Evolutionary conservation across 2,113 vertebrate genomes (phyloP).

Genomic region (Phoenicopterus ruber): DNA sequence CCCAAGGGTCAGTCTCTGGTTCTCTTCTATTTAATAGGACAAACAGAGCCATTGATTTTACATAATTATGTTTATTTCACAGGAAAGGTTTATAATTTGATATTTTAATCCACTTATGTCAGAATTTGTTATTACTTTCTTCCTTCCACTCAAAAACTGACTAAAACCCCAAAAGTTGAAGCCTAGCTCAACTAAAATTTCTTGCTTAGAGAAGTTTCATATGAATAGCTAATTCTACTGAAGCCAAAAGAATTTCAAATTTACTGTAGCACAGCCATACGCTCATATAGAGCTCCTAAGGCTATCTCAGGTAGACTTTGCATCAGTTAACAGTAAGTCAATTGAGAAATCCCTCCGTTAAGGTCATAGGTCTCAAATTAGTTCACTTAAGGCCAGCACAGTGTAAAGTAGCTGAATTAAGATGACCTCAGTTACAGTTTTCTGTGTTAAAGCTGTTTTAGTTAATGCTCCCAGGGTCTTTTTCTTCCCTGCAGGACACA

Average conservation of each 20-base stretch:
- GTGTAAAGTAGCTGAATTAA: conserved; percentile 38
- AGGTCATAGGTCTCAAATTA: conserved; percentile 43
- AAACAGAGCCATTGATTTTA: not conserved
- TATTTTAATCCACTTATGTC: not conserved
- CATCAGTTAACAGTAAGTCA: not conserved
- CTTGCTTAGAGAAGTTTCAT: not conserved
- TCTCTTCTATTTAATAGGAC: not conserved
- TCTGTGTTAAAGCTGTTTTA: conserved; percentile 28
- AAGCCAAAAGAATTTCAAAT: not conserved
- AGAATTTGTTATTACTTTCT: not conserved
- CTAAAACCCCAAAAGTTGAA: not conserved
- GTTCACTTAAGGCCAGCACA: conserved; percentile 26
- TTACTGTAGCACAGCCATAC: not conserved
- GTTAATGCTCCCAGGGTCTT: not conserved
- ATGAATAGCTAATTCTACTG: not conserved
- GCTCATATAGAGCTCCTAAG: not conserved
- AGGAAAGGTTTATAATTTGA: not conserved
- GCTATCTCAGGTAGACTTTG: not conserved
- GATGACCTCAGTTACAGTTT: conserved; percentile 35
- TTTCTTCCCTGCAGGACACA: conserved; percentile 42
- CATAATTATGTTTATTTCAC: not conserved
- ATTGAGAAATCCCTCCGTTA: not conserved
- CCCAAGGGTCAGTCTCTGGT: not conserved
- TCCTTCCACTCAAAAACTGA: not conserved
- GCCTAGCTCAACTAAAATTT: not conserved